Percentiles rank a stretch among this genome's conserved stretches.
These are phyloP conservation scores for Piprites chloris DNA, from an alignment of 2,113 vertebrate species.

Conservation along the genomic window DNA sequence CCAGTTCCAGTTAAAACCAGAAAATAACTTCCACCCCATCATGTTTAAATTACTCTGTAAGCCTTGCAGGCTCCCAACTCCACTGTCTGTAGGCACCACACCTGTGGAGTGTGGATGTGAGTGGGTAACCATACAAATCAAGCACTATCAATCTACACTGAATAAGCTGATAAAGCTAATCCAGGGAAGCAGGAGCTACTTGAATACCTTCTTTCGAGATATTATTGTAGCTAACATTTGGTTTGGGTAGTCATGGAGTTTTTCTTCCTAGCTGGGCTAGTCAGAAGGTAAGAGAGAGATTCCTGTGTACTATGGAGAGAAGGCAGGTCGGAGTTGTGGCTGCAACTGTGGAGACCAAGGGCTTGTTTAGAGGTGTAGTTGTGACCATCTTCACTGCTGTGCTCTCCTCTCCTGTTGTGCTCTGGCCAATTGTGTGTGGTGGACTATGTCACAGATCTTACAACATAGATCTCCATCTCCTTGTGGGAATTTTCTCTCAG, in stretches of 20 bases:
- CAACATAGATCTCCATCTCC: background rate
- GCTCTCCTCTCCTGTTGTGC: background rate
- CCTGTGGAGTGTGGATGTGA: background rate
- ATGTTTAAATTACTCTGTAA: background rate
- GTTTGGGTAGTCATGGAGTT: background rate
- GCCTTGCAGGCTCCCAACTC: background rate
- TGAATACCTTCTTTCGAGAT: background rate
- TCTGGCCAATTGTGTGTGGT: background rate
- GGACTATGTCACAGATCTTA: background rate
- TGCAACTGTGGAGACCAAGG: background rate
- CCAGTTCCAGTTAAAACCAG: background rate
- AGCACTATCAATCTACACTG: background rate
- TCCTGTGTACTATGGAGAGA: background rate
- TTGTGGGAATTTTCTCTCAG: background rate
- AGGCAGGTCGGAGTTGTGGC: background rate
- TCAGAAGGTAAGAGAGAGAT: background rate
- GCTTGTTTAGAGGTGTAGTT: background rate
- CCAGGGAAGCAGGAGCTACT: background rate
- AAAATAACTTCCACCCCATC: background rate
- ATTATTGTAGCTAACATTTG: background rate
- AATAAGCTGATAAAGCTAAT: background rate
- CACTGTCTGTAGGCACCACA: background rate
- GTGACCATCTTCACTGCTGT: background rate
- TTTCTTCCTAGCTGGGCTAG: background rate
- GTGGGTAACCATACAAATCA: background rate